A percentile compares a stretch with the other conserved stretches of the same genome.
Evolutionary conservation across 64 coral and sea anemone genomes (phyloP).

Genomic region (Porites lutea): DNA sequence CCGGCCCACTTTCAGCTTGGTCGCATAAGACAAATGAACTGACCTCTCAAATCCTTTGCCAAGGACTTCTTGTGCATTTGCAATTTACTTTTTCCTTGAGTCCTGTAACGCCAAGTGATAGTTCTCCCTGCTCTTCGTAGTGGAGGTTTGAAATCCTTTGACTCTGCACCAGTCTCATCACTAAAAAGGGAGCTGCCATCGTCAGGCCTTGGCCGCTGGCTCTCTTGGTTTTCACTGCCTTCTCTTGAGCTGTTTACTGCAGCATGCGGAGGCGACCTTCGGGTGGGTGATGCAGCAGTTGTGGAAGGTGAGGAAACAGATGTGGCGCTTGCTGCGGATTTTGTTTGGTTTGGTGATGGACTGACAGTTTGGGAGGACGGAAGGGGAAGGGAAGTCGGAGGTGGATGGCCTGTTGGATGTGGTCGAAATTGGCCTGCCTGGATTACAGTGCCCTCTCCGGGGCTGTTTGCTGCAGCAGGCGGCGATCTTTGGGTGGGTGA

Average conservation of each 20-base stretch:
- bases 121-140: conserved; percentile 55
- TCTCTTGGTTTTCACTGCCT: conserved; percentile 10
- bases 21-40: not conserved
- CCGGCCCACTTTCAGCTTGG: too few species aligned
- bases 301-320: not conserved
- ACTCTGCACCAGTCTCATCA: not conserved
- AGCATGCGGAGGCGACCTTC: not conserved
- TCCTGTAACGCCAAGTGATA: conserved; percentile 49
- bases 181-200: not conserved
- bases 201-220: not conserved
- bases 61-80: conserved; percentile 44
- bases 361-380: not conserved
- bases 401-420: not conserved
- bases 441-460: too few species aligned
- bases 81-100: conserved; percentile 29
- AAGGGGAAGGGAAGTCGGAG: not conserved
- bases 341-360: not conserved
- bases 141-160: conserved; percentile 31
- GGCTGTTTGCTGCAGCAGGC: too few species aligned
- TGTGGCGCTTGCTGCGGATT: not conserved
- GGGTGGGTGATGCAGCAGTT: not conserved
- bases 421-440: too few species aligned
- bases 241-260: not conserved
- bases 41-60: conserved; percentile 64
- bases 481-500: too few species aligned